Evolutionary conservation across 2,888 invertebrate species (phyloP), one percentile per base, ranked within the genome.

Genomic region (Drosophila diplacantha): DNA sequence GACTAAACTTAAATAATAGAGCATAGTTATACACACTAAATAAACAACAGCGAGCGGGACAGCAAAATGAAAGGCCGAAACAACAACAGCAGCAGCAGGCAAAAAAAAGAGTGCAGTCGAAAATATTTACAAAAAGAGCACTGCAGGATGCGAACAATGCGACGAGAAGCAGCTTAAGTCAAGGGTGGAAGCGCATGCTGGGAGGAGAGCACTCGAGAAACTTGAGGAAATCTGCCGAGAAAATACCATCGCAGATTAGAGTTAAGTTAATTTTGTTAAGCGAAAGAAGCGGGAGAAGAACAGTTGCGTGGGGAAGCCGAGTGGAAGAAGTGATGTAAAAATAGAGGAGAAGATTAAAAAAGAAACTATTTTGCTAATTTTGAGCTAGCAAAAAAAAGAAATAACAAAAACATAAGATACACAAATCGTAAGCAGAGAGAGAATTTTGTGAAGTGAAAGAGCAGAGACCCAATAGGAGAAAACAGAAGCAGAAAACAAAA

Each of bases 1-100:
- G 77, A 81, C 77, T 72, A 74, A 80, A 74, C 69, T 74, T 73
- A 79, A 79, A 82, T 81, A 81, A 78, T 78, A 79, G 69, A 72
- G 66, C 64, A 69, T 78, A 84, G 74, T 72, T 72, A 74, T 74
- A 79, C 67, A 79, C 67, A 82, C 70, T 74, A 73, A 73, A 73
- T 61, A 72, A 58, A 65, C 65, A 73, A 56, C 67, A 64, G 61
- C 29, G 55, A 65, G 54, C 39, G 47, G 50, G 54, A 53, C 41
- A 39, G 31, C 39, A 22, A 22, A 22, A 22, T 24, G 24, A 29
- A 29, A 3, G 11, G 29, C 11, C 11, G 11, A 29, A 11, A 29
- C 11, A 53, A 29, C 16, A 44, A 29, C 43, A 58, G 16, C 37
- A 31, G 26, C 16, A 38, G 31, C 39, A 24, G 20, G 24, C 32